A percentile compares a stretch with the other conserved stretches of the same genome.
Conservation (phyloP, 2,888 invertebrate genomes). For the Priocnemis perturbator region DNA sequence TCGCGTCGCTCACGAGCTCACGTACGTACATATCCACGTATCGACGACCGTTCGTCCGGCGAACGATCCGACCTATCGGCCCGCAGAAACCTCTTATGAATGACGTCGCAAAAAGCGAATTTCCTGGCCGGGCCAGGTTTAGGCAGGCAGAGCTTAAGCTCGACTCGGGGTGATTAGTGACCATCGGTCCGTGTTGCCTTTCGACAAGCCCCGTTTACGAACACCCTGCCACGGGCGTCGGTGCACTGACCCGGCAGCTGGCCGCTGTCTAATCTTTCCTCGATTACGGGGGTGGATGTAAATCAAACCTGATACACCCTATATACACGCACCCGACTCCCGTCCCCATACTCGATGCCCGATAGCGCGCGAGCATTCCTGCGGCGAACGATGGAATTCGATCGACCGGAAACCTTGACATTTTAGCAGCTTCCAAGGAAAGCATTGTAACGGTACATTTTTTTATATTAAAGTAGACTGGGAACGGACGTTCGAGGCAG, state of each 20-base stretch:
- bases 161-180: conserved; percentile 56
- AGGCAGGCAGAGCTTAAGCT: conserved; percentile 31
- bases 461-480: too few species aligned
- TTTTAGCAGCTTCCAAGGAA: too few species aligned
- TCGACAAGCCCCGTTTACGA: conserved; percentile 54
- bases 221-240: conserved; percentile 41
- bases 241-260: conserved; percentile 61
- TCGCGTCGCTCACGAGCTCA: too few species aligned
- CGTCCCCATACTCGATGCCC: conserved; percentile 15
- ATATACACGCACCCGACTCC: conserved; percentile 22
- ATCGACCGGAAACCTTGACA: background rate
- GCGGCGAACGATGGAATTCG: too few species aligned
- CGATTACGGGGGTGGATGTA: conserved; percentile 63
- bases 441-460: too few species aligned
- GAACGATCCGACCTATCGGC: conserved; percentile 30
- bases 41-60: background rate
- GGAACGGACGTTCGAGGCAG: too few species aligned
- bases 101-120: conserved; percentile 67
- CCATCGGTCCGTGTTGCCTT: conserved; percentile 55
- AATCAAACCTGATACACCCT: conserved; percentile 52
- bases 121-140: conserved; percentile 24
- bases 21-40: background rate
- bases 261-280: conserved; percentile 68
- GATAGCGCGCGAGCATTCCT: background rate
- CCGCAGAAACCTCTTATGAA: conserved; percentile 63